These are phyloP conservation scores for Agrotis segetum DNA, from an alignment of 2,888 invertebrate species.

Conservation along the genomic window DNA sequence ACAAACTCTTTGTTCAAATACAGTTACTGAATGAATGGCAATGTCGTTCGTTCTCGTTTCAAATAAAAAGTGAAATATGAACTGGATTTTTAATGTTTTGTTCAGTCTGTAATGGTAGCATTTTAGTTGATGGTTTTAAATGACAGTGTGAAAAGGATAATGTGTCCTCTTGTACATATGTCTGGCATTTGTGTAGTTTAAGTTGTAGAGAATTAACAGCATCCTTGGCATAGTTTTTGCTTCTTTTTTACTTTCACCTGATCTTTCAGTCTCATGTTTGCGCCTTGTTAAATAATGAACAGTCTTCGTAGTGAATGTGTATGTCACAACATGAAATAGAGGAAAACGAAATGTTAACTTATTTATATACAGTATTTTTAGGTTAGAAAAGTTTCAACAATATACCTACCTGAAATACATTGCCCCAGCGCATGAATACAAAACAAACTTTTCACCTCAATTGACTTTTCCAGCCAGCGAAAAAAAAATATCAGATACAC, in stretches of 20 bases:
- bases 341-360: not conserved
- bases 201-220: not conserved
- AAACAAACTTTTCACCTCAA: constrained; percentile 37
- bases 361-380: not conserved
- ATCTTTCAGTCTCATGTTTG: not conserved
- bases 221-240: constrained; percentile 22
- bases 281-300: not conserved
- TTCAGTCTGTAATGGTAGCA: constrained; percentile 37
- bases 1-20: constrained; percentile 59
- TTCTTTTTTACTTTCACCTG: not conserved
- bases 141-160: constrained; percentile 42
- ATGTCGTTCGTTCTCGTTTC: constrained; percentile 55
- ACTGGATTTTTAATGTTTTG: constrained; percentile 52
- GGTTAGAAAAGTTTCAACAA: constrained; percentile 12
- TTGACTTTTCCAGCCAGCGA: constrained; percentile 48
- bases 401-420: constrained; percentile 24
- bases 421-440: constrained; percentile 23
- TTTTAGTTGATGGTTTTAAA: constrained; percentile 47
- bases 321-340: not conserved
- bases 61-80: constrained; percentile 60
- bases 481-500: constrained; percentile 56
- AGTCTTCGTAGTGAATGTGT: not conserved
- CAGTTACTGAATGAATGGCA: constrained; percentile 59
- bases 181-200: constrained; percentile 10
- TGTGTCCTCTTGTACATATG: constrained; percentile 33